Evolutionary conservation across 2,888 invertebrate species (phyloP), one percentile per base, ranked within the genome.

Genomic region (Adela reaumurella): DNA sequence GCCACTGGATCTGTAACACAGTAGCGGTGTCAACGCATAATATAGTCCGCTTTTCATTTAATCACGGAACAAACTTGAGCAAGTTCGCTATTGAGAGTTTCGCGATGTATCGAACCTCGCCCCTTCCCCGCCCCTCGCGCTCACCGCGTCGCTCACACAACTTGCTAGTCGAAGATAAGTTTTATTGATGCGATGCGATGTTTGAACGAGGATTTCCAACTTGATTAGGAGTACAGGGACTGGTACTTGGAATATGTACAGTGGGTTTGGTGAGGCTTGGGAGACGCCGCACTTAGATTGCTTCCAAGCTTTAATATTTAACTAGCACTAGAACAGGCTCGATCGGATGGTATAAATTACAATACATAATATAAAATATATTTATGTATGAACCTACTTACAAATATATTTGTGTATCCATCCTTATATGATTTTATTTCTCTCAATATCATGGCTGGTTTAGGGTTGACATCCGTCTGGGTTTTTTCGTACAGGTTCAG

Each of bases 391-490:
- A 11, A 35, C 14, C 10, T 24, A 24, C 28, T 28, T 16, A 35
- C 35, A 29, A 14, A 17, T 46, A n/a, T 46, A n/a, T 24, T 20
- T 46, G n/a, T 29, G 35, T 46, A 35, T 17, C n/a, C n/a, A n/a
- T n/a, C n/a, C n/a, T n/a, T n/a, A n/a, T n/a, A n/a, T n/a, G n/a
- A n/a, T n/a, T n/a, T n/a, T n/a, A n/a, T n/a, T n/a, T n/a, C n/a
- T n/a, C n/a, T n/a, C n/a, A n/a, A n/a, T n/a, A n/a, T n/a, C n/a
- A n/a, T n/a, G n/a, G n/a, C n/a, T n/a, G n/a, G n/a, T n/a, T n/a
- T n/a, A n/a, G n/a, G n/a, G n/a, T n/a, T n/a, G n/a, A n/a, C n/a
- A n/a, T n/a, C n/a, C n/a, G n/a, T n/a, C n/a, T n/a, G n/a, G n/a
- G n/a, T n/a, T n/a, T n/a, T n/a, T n/a, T n/a, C n/a, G n/a, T n/a